A percentile compares a stretch with the other conserved stretches of the same genome.
phyloP scores from a whole-genome alignment of 2,888 invertebrate species.

The Nymphalis urticae region DNA sequence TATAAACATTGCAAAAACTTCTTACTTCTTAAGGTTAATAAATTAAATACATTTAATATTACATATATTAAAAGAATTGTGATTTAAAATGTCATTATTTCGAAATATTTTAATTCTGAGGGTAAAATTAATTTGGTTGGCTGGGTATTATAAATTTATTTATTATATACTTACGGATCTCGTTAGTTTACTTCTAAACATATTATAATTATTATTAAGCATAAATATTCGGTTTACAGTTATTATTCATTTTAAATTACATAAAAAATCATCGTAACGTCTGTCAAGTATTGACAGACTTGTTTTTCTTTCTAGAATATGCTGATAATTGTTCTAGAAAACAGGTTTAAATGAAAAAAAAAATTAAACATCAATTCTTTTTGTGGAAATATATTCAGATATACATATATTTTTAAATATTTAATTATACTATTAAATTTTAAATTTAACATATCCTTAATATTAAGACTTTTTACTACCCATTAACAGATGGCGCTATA shows the following conservation, averaged over 20 bases:
- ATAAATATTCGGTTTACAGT: conserved; percentile 36
- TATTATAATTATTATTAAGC: conserved; percentile 42
- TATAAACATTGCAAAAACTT: too few species aligned
- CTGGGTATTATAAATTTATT: not conserved
- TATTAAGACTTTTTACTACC: conserved; percentile 38
- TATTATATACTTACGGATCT: conserved; percentile 51
- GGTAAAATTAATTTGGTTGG: too few species aligned
- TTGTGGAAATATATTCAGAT: too few species aligned
- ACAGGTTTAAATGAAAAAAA: not conserved
- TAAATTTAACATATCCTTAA: not conserved
- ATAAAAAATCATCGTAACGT: conserved; percentile 38
- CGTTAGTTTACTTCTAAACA: conserved; percentile 54
- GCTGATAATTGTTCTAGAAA: not conserved
- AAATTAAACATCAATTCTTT: not conserved
- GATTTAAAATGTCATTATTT: too few species aligned
- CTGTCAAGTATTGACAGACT: conserved; percentile 42
- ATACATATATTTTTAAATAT: too few species aligned
- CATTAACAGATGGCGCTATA: conserved; percentile 44
- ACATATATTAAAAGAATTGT: too few species aligned
- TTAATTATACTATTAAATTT: too few species aligned
- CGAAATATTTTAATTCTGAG: too few species aligned
- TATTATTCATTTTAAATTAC: conserved; percentile 23
- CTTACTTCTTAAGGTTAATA: too few species aligned
- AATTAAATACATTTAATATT: too few species aligned
- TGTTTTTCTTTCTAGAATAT: conserved; percentile 37